These are phyloP conservation scores for Intellagama lesueurii DNA, from an alignment of 2,797 vertebrate genomes.

Conservation along the genomic window DNA sequence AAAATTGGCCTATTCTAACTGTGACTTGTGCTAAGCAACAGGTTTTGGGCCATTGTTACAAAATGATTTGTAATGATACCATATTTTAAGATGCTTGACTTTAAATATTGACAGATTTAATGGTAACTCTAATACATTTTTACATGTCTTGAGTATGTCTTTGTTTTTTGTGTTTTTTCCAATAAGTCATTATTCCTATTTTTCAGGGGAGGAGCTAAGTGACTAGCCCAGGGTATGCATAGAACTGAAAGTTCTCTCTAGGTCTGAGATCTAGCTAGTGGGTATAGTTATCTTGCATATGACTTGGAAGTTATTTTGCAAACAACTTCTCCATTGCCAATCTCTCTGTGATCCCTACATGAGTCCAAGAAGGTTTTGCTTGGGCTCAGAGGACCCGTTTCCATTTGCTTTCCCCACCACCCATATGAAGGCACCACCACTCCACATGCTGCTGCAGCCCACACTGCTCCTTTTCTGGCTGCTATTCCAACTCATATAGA, in stretches of 20 bases:
- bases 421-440: background rate
- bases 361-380: background rate
- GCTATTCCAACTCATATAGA: background rate
- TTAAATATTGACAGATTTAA: background rate
- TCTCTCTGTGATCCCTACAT: background rate
- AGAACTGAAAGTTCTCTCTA: background rate
- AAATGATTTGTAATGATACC: background rate
- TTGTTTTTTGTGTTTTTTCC: background rate
- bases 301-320: background rate
- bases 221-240: no score
- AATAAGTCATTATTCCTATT: background rate
- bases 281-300: background rate
- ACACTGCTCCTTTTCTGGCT: background rate
- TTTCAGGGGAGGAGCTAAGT: background rate
- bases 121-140: background rate
- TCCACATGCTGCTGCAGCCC: background rate
- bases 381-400: background rate
- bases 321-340: background rate
- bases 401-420: background rate
- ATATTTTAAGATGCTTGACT: background rate
- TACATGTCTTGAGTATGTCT: background rate
- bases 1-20: no score
- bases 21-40: background rate
- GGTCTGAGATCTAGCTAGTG: background rate
- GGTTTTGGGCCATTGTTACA: background rate